phyloP scores from a whole-genome alignment of 2,797 vertebrate genomes.

The Luscinia megarhynchos region DNA sequence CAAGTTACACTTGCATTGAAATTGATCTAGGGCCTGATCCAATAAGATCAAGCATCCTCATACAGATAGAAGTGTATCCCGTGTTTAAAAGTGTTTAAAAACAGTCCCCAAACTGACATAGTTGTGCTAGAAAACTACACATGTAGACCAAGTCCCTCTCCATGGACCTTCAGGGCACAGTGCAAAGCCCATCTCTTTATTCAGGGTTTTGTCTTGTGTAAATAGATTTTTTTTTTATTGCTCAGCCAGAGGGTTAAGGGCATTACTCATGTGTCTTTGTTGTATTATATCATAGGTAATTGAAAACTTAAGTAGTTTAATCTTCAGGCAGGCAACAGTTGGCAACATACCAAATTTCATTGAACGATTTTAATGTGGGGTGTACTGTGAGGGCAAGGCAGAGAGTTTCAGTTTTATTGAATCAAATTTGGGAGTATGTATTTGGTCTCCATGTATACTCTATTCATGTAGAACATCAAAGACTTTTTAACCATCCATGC shows the following conservation, averaged over 20 bases:
- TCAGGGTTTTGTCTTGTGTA: neutral
- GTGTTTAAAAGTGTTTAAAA: neutral
- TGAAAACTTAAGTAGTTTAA: conserved; percentile 60
- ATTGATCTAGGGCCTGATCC: neutral
- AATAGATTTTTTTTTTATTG: neutral
- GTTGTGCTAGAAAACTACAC: neutral
- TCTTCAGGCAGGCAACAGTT: conserved; percentile 42
- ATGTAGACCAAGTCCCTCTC: neutral
- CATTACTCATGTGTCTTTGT: conserved; percentile 15
- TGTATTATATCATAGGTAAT: conserved; percentile 53
- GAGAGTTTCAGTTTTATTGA: conserved; percentile 26
- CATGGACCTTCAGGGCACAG: neutral
- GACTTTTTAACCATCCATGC: conserved; percentile 6
- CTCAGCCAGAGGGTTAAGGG: conserved; percentile 20
- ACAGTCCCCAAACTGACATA: neutral
- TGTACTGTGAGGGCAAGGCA: neutral
- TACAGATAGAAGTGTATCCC: neutral
- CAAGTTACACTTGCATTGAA: neutral
- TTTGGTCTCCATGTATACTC: neutral
- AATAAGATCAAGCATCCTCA: neutral
- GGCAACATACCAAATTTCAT: conserved; percentile 52
- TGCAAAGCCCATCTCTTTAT: neutral
- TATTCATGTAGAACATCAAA: conserved; percentile 28
- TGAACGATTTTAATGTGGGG: conserved; percentile 53
- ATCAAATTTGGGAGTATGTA: conserved; percentile 33